Conservation (phyloP, 2,888 invertebrate species). For the Dione vanillae region DNA sequence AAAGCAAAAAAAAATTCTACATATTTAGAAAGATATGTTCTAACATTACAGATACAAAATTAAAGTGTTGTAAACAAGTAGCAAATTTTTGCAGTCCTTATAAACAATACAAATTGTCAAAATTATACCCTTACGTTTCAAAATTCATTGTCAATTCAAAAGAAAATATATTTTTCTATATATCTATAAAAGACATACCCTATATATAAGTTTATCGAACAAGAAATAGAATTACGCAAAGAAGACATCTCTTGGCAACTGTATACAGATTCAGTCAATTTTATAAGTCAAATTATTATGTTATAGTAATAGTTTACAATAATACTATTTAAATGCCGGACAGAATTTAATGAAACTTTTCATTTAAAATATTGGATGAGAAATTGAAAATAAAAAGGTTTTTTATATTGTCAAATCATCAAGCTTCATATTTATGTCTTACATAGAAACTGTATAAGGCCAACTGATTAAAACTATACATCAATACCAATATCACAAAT, state of each 20-base stretch:
- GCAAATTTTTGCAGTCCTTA: conserved; percentile 77
- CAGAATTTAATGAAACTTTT: conserved; percentile 9
- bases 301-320: conserved; percentile 1
- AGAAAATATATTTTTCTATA: conserved; percentile 27
- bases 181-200: conserved; percentile 35
- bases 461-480: conserved; percentile 50
- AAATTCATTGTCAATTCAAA: conserved; percentile 45
- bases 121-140: conserved; percentile 66
- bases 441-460: conserved; percentile 39
- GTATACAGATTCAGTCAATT: conserved; percentile 37
- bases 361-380: not conserved
- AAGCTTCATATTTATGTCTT: conserved; percentile 33
- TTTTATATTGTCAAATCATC: conserved; percentile 31
- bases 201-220: conserved; percentile 23
- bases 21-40: conserved; percentile 17
- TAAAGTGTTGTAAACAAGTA: conserved; percentile 67
- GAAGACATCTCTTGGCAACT: conserved; percentile 25
- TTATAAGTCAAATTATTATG: conserved; percentile 8
- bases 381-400: conserved; percentile 8
- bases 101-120: conserved; percentile 64
- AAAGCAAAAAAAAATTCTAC: conserved; percentile 13
- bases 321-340: not conserved
- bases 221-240: conserved; percentile 24
- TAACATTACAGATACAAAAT: conserved; percentile 45
- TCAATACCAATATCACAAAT: conserved; percentile 78